Percentiles rank a stretch among this genome's conserved stretches.
Evolutionary conservation across 2,797 vertebrate genomes (phyloP).

Genomic region (Eospalax fontanierii): DNA sequence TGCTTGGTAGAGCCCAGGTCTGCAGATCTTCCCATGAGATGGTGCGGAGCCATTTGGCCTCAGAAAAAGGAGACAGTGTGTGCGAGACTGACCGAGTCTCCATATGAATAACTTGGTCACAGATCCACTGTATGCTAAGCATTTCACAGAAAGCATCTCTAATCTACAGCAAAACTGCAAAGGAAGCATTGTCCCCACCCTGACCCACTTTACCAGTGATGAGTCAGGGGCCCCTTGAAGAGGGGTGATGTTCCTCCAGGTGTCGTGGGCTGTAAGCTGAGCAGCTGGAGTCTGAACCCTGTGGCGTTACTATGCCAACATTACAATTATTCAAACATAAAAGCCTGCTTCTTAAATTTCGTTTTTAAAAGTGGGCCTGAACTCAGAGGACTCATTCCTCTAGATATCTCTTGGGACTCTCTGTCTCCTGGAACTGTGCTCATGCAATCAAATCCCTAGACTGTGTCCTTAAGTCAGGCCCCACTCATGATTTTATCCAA

Average conservation of each 20-base stretch:
- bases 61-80: background rate
- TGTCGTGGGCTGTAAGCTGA: background rate
- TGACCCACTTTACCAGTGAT: background rate
- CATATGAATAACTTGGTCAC: too few relatives aligned
- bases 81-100: background rate
- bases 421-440: too few relatives aligned
- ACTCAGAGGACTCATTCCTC: too few relatives aligned
- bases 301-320: too few relatives aligned
- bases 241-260: rapidly evolving
- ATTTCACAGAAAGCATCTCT: background rate
- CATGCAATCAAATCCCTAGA: too few relatives aligned
- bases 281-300: background rate
- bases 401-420: too few relatives aligned
- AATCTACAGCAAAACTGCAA: background rate
- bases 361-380: too few relatives aligned
- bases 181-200: background rate
- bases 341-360: too few relatives aligned
- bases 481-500: too few relatives aligned
- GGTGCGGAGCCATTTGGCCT: background rate
- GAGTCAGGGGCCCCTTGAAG: background rate
- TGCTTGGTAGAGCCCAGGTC: rapidly evolving
- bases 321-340: too few relatives aligned
- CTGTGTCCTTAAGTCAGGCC: too few relatives aligned
- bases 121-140: background rate
- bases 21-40: background rate